Evolutionary conservation across 2,888 invertebrate genomes (phyloP).

Genomic region (Furcula furcula): DNA sequence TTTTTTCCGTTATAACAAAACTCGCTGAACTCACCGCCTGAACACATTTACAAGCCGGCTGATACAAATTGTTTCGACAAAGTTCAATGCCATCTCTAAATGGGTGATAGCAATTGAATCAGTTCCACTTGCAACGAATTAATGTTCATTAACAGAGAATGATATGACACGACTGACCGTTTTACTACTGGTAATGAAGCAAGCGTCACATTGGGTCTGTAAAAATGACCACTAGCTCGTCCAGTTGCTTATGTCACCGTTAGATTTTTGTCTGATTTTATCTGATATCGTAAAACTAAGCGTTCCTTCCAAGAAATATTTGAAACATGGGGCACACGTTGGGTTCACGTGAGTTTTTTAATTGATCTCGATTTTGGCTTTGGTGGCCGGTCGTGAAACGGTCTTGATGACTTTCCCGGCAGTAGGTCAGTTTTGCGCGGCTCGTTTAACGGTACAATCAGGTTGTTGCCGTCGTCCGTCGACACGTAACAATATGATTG

Average conservation of each 20-base stretch:
- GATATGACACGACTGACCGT: conserved; percentile 52
- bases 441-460: conserved; percentile 78
- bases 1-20: conserved; percentile 30
- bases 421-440: conserved; percentile 80
- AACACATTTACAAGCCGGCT: conserved; percentile 35
- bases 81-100: conserved; percentile 72
- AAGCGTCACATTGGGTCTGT: conserved; percentile 37
- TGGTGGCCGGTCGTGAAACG: conserved; percentile 49
- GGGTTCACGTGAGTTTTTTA: conserved; percentile 31
- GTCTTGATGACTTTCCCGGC: conserved; percentile 76
- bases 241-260: conserved; percentile 52
- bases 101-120: conserved; percentile 78
- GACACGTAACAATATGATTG: conserved; percentile 76
- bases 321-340: conserved; percentile 16
- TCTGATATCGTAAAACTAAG: conserved; percentile 31
- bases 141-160: conserved; percentile 68
- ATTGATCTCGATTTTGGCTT: conserved; percentile 42
- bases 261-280: conserved; percentile 44
- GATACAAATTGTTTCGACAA: conserved; percentile 61
- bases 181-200: conserved; percentile 41
- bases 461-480: conserved; percentile 72
- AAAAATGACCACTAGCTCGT: conserved; percentile 44
- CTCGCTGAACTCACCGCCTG: conserved; percentile 28
- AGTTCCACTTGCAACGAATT: conserved; percentile 79
- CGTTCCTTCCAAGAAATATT: conserved; percentile 23